A percentile compares a stretch with the other conserved stretches of the same genome.
phyloP scores from a whole-genome alignment of 2,888 invertebrate genomes.

The Drosophila paracracens region DNA sequence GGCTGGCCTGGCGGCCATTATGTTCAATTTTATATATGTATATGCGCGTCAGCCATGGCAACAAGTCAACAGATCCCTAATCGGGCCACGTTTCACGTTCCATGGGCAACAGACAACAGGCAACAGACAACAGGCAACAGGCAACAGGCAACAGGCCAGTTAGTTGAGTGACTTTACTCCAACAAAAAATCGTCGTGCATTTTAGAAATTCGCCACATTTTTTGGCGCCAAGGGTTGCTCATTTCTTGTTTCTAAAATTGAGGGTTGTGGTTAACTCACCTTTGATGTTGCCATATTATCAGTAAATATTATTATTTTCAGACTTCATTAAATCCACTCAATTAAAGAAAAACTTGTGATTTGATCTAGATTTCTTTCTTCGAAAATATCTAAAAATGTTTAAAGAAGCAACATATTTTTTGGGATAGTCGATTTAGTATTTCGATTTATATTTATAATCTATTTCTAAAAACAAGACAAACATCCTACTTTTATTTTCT shows the following conservation, averaged over 20 bases:
- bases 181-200: not conserved
- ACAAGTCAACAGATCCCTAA: constrained; percentile 53
- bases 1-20: constrained; percentile 36
- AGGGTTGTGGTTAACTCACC: not conserved
- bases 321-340: too few relatives aligned
- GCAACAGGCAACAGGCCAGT: not conserved
- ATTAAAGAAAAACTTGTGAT: too few relatives aligned
- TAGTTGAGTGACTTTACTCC: not conserved
- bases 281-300: too few relatives aligned
- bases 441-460: too few relatives aligned
- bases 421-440: too few relatives aligned
- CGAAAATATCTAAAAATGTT: not conserved
- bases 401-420: not conserved
- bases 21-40: constrained; percentile 64
- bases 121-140: not conserved
- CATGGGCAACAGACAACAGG: not conserved
- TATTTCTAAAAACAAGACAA: not conserved
- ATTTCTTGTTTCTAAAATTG: not conserved
- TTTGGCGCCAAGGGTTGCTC: not conserved
- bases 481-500: not conserved
- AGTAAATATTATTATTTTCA: too few relatives aligned
- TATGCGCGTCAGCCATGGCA: constrained; percentile 53
- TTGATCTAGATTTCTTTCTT: too few relatives aligned
- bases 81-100: not conserved
- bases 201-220: not conserved